phyloP scores from a whole-genome alignment of 2,797 vertebrate genomes.

The Myiotriccus ornatus region DNA sequence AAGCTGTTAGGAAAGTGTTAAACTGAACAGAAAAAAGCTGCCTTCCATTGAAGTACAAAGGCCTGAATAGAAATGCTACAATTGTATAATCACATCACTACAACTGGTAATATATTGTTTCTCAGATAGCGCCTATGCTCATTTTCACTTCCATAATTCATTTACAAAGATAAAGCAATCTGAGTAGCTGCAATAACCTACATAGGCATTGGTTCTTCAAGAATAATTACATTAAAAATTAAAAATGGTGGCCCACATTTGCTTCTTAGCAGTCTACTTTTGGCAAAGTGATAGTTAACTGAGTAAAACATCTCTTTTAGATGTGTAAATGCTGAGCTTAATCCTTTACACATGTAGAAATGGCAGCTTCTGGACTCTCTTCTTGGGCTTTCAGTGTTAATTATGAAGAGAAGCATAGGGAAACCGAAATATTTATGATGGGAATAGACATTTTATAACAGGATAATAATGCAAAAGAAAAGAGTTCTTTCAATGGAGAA shows the following conservation, averaged over 20 bases:
- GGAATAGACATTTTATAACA: constrained; percentile 6
- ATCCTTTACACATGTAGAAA: background rate
- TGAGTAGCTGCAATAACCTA: background rate
- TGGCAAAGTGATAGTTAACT: background rate
- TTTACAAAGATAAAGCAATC: background rate
- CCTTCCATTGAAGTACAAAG: background rate
- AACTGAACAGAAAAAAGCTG: background rate
- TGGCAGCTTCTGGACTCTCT: background rate
- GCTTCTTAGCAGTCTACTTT: background rate
- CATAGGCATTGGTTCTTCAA: background rate
- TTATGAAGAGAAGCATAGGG: background rate
- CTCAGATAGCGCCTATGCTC: background rate
- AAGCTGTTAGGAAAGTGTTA: background rate
- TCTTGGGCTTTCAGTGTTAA: constrained; percentile 18
- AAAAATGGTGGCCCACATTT: background rate
- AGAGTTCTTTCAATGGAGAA: background rate
- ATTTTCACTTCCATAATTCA: background rate
- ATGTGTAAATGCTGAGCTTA: background rate
- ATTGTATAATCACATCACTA: background rate
- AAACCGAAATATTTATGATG: constrained; percentile 5
- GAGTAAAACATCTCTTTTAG: background rate
- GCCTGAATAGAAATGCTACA: background rate
- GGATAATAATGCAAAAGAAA: background rate
- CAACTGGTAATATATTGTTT: background rate
- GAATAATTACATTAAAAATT: background rate